Conservation (phyloP, 2,888 invertebrate species). For the Boloria selene region DNA sequence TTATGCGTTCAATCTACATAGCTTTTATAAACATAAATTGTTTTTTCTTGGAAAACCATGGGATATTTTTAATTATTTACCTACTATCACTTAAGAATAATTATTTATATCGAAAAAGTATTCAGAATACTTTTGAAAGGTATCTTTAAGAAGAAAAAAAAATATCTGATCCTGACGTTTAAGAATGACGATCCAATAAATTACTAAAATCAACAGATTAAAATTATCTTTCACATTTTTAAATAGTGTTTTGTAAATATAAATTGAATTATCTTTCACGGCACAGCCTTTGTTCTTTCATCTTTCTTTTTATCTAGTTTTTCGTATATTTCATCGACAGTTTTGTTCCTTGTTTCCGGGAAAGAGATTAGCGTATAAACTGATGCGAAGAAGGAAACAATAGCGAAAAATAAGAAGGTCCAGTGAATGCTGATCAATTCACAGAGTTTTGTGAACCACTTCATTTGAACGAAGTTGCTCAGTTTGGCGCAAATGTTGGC, state of each 20-base stretch:
- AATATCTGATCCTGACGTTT: too few species aligned
- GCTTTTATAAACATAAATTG: background rate
- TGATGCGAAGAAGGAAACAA: conserved; percentile 63
- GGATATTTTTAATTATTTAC: too few species aligned
- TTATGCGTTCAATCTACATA: background rate
- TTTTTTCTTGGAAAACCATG: too few species aligned
- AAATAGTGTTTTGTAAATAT: too few species aligned
- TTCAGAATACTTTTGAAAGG: background rate
- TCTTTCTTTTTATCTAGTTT: conserved; percentile 56
- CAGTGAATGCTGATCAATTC: conserved; percentile 70
- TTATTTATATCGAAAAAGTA: background rate
- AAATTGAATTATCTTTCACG: conserved; percentile 29
- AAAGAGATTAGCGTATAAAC: conserved; percentile 64
- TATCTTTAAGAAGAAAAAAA: background rate
- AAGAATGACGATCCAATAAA: too few species aligned
- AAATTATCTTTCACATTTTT: too few species aligned
- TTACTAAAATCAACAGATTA: too few species aligned
- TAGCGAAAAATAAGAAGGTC: conserved; percentile 69
- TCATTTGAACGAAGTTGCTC: conserved; percentile 74
- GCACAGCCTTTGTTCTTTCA: conserved; percentile 42
- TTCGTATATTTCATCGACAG: conserved; percentile 68
- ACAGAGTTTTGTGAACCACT: conserved; percentile 70
- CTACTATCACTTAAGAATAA: too few species aligned
- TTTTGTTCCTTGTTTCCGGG: conserved; percentile 70
- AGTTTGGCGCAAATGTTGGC: conserved; percentile 73